Evolutionary conservation across 1,140 invertebrate species (phyloP).

Genomic region (Drosophila kohkoa): DNA sequence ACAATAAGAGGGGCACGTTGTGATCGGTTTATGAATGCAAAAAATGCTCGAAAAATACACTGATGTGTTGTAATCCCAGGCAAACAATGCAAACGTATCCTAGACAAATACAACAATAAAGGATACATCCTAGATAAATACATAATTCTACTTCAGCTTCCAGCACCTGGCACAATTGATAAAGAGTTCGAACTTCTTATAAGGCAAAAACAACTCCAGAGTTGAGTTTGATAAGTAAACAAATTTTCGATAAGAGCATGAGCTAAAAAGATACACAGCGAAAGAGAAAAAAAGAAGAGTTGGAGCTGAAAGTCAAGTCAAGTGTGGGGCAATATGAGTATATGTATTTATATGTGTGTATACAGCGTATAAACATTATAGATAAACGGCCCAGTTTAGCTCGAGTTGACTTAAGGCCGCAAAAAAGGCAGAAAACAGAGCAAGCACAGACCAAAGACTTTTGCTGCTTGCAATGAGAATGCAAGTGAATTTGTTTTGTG

Average conservation of each 20-base stretch:
- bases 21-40: no score
- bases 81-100: no score
- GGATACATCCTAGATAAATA: no score
- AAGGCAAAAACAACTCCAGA: background rate
- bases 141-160: no score
- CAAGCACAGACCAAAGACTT: background rate
- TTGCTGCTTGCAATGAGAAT: constrained; percentile 21
- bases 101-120: no score
- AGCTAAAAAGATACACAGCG: background rate
- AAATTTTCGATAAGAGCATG: background rate
- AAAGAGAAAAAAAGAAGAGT: background rate
- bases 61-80: no score
- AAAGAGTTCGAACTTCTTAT: no score
- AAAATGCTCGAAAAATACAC: no score
- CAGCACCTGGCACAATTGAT: no score
- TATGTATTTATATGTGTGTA: constrained; percentile 33
- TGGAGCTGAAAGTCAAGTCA: background rate
- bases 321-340: constrained; percentile 15
- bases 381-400: constrained; percentile 57
- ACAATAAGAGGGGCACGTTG: no score
- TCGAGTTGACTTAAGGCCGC: constrained; percentile 35
- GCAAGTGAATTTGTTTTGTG: constrained; percentile 38
- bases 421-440: no score
- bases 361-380: constrained; percentile 1
- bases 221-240: constrained; percentile 3